Conservation (phyloP, 2,797 vertebrate genomes). For the Catamblyrhynchus diadema region DNA sequence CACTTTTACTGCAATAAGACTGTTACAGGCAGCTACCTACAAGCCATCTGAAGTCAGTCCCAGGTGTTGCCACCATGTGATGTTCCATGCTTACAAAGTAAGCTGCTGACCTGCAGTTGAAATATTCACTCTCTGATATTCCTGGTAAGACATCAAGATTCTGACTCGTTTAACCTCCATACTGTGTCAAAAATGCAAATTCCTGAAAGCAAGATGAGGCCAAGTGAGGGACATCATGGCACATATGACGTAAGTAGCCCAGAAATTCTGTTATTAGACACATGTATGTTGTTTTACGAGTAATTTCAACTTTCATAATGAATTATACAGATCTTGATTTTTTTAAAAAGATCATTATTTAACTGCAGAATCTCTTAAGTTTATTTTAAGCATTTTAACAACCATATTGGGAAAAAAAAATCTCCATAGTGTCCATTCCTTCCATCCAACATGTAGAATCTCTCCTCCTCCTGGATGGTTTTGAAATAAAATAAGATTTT, state of each 20-base stretch:
- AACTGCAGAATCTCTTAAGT: background rate
- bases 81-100: background rate
- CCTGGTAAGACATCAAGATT: too few relatives aligned
- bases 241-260: fast-evolving
- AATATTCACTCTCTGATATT: background rate
- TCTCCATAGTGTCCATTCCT: background rate
- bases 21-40: background rate
- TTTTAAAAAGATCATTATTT: background rate
- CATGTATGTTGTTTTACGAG: background rate
- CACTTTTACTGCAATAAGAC: background rate
- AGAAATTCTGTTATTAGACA: background rate
- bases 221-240: fast-evolving
- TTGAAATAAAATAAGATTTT: background rate
- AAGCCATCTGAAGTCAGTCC: background rate
- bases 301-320: background rate
- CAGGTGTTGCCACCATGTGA: background rate
- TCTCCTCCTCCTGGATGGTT: background rate
- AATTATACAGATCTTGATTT: background rate
- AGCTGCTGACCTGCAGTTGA: background rate
- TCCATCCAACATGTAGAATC: background rate
- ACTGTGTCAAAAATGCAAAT: background rate
- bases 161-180: background rate
- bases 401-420: background rate
- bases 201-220: background rate
- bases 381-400: background rate